phyloP scores from a whole-genome alignment of 1,140 invertebrate species.

The Neodiprion pinetum region DNA sequence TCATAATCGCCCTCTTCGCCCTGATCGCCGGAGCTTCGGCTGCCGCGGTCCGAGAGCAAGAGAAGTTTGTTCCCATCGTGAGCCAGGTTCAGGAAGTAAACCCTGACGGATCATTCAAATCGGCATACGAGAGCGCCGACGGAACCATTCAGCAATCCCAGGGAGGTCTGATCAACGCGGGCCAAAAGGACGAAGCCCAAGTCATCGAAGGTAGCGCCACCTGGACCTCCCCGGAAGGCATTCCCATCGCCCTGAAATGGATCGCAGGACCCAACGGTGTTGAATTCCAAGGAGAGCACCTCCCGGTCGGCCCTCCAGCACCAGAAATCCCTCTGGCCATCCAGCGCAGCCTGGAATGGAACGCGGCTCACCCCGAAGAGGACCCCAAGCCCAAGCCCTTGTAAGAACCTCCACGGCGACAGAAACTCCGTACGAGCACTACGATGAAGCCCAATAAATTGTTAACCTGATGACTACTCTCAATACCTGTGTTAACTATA shows the following conservation, averaged over 20 bases:
- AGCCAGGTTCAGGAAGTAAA: slow-evolving; percentile 41
- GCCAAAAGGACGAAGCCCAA: slow-evolving; percentile 50
- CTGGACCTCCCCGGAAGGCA: slow-evolving; percentile 63
- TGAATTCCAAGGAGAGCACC: slow-evolving; percentile 57
- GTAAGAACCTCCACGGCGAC: no score
- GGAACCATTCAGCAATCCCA: slow-evolving; percentile 57
- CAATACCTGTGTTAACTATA: no score
- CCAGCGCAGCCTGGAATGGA: slow-evolving; percentile 47
- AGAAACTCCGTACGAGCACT: no score
- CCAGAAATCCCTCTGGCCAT: slow-evolving; percentile 53
- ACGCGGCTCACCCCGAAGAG: slow-evolving; percentile 50
- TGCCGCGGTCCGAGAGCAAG: slow-evolving; percentile 31
- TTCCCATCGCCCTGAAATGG: slow-evolving; percentile 58
- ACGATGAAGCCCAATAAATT: no score
- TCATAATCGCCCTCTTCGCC: slow-evolving; percentile 19
- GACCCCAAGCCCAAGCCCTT: slow-evolving; percentile 35
- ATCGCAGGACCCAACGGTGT: slow-evolving; percentile 65
- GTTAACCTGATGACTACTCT: no score
- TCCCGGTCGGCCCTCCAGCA: slow-evolving; percentile 51
- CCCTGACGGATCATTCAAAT: slow-evolving; percentile 55
- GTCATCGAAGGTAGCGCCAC: slow-evolving; percentile 56
- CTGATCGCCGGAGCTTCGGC: slow-evolving; percentile 27
- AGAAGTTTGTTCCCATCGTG: slow-evolving; percentile 44
- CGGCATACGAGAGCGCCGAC: slow-evolving; percentile 59
- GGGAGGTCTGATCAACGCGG: slow-evolving; percentile 43